Conservation (phyloP, 2,888 invertebrate species). For the Polyommatus icarus region DNA sequence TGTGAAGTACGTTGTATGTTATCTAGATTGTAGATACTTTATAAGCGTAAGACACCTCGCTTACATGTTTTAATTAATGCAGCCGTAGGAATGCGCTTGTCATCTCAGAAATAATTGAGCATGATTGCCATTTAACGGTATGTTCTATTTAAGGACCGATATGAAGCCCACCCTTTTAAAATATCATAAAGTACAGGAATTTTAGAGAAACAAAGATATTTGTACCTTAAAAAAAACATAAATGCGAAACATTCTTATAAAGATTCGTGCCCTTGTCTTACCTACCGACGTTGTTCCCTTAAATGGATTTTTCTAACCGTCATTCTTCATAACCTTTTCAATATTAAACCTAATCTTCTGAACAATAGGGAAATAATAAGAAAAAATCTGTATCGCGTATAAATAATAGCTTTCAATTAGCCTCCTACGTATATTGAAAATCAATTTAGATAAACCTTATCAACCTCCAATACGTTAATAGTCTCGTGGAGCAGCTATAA, state of each 20-base stretch:
- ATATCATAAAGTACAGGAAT: neutral
- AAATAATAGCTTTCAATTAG: constrained; percentile 23
- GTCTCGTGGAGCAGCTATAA: constrained; percentile 6
- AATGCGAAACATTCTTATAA: neutral
- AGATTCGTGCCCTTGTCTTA: neutral
- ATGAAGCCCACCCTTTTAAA: neutral
- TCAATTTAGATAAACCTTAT: constrained; percentile 27
- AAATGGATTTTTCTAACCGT: neutral
- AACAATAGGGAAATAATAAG: constrained; percentile 3
- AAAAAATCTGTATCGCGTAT: constrained; percentile 5
- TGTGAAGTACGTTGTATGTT: neutral
- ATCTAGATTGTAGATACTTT: neutral
- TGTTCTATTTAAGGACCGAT: neutral
- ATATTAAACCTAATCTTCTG: neutral
- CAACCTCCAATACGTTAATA: constrained; percentile 21
- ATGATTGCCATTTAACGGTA: constrained; percentile 6
- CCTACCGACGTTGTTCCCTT: neutral
- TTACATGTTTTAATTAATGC: constrained; percentile 11
- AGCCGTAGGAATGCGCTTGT: constrained; percentile 12
- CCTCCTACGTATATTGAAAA: constrained; percentile 24
- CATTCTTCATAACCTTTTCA: neutral
- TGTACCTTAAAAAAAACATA: neutral
- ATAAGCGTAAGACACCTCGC: constrained; percentile 1
- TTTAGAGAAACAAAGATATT: neutral
- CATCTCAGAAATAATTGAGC: constrained; percentile 17